Evolutionary conservation across 2,113 vertebrate species (phyloP), one percentile per base, ranked within the genome.

Genomic region (Trematocara unimaculatum): DNA sequence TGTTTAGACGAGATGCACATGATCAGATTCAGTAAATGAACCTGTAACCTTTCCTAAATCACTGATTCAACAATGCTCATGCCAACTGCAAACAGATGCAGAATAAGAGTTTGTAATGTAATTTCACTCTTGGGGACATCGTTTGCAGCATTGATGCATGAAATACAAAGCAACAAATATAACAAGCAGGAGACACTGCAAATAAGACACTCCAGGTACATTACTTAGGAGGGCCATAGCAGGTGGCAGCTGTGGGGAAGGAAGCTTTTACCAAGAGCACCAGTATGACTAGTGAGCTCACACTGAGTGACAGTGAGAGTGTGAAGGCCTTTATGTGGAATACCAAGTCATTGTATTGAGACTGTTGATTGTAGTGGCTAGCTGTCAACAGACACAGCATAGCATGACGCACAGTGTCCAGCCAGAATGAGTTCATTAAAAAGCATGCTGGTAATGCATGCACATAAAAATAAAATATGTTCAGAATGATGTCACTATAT

Each of bases 361-460:
- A 90, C 56, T 64, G 82, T 70, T 67, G 64, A 85, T 49, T 40
- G 81, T 82, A 90, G 82, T 78, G 83, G 87, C 82, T 87, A 85
- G 90, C 90, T 89, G 85, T 91, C 82, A 84, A 90, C 72, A 87
- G 88, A 90, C 87, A 83, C 79, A 91, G 88, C 88, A 84, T 58
- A 91, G 93, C 91, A 94, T 94, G 93, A 89, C 51, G 83, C 86
- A 85, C 56, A 72, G 84, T 91, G 79, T 92, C 85, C 84, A 64
- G 86, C 72, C 87, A 90, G 51, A 90, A 82, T 84, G 83, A 89
- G 81, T 87, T 84, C 10, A 47, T 89, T 90, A 84, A 88, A 90
- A 89, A 91, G 95, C 94, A 95, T 95, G 95, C 89, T 88, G 83
- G 56, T 88, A 89, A 94, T 89, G 95, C 94, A 95, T 95, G 95